Evolutionary conservation across 2,113 vertebrate genomes (phyloP).

Genomic region (Clinocottus analis): DNA sequence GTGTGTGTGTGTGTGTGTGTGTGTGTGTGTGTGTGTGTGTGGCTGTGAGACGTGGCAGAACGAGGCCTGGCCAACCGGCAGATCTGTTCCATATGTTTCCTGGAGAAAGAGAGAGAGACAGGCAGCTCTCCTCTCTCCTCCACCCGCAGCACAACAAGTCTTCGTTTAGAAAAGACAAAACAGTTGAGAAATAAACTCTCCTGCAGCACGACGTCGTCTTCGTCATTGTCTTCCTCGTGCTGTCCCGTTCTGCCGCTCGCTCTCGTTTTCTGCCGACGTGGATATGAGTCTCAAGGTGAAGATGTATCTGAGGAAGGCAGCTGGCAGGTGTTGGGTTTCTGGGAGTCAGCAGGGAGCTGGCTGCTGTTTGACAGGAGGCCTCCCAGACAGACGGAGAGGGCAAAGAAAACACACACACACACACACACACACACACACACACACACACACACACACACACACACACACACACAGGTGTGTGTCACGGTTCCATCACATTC

Average conservation of each 20-base stretch:
- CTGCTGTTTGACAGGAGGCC: slow-evolving; percentile 35
- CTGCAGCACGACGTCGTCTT: neutral
- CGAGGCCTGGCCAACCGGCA: slow-evolving; percentile 86
- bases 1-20: slow-evolving; percentile 8
- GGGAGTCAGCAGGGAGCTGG: slow-evolving; percentile 10
- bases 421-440: neutral
- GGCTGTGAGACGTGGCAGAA: slow-evolving; percentile 91
- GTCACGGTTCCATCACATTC: slow-evolving; percentile 26
- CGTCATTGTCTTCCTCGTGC: neutral
- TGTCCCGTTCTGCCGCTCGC: neutral
- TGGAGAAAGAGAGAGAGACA: slow-evolving; percentile 71
- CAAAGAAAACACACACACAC: slow-evolving; percentile 41
- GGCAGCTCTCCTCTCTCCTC: slow-evolving; percentile 65
- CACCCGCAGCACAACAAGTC: slow-evolving; percentile 65
- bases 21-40: slow-evolving; percentile 37
- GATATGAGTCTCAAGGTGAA: slow-evolving; percentile 54
- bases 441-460: too few relatives aligned
- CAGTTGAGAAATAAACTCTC: slow-evolving; percentile 21
- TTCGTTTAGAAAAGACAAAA: slow-evolving; percentile 71
- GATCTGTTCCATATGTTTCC: slow-evolving; percentile 96
- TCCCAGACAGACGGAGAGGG: slow-evolving; percentile 24
- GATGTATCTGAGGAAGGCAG: slow-evolving; percentile 8
- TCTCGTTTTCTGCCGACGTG: neutral
- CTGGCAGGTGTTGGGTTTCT: slow-evolving; percentile 53
- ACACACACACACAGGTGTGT: too few relatives aligned